Evolutionary conservation across 53 echinoderm and acorn worm genomes (phyloP).

Genomic region (Luidia sarsii): DNA sequence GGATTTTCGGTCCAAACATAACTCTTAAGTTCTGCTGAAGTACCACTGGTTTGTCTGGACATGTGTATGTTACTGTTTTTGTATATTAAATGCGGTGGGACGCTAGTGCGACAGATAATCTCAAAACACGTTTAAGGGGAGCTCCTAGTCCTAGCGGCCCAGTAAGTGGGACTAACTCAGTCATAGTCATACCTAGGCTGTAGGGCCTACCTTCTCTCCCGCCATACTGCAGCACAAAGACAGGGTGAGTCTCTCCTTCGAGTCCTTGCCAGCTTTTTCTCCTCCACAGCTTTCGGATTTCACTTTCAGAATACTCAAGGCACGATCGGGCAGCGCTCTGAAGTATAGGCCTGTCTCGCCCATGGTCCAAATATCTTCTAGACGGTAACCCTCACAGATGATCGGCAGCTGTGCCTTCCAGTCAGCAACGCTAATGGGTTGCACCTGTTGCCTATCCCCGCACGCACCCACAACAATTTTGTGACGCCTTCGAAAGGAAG

Average conservation of each 20-base stretch:
- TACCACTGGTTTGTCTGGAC: too few species aligned
- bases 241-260: slow-evolving; percentile 19
- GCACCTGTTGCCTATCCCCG: too few species aligned
- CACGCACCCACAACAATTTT: slow-evolving; percentile 18
- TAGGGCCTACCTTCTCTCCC: slow-evolving; percentile 44
- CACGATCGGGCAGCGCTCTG: neutral
- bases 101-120: too few species aligned
- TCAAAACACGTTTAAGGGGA: too few species aligned
- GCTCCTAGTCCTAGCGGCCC: too few species aligned
- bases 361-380: slow-evolving; percentile 24
- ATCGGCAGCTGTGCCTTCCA: neutral
- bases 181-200: neutral
- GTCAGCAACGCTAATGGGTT: neutral
- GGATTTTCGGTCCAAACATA: too few species aligned
- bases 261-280: neutral
- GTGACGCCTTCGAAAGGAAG: slow-evolving; percentile 56
- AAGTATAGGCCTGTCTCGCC: slow-evolving; percentile 24
- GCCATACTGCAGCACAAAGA: slow-evolving; percentile 23
- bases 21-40: too few species aligned
- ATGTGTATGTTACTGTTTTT: too few species aligned
- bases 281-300: neutral
- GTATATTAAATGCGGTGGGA: too few species aligned
- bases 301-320: neutral
- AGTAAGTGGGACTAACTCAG: too few species aligned
- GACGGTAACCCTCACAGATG: slow-evolving; percentile 12